Base-by-base conservation (phyloP, 2,797 vertebrate genomes). In the Amniataba percoides region DNA sequence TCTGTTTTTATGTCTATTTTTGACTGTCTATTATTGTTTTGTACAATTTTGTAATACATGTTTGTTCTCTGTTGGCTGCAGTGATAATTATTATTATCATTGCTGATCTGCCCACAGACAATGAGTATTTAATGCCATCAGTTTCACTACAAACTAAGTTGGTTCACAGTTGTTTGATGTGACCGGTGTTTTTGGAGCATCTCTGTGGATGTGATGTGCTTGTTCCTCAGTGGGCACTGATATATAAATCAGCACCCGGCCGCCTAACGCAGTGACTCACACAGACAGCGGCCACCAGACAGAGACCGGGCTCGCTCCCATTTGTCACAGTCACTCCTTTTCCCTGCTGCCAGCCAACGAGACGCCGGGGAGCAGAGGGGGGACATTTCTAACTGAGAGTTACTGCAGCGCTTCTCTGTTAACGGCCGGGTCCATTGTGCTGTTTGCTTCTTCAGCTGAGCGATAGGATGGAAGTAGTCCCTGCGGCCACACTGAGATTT, bases 251-350 rank as follows among this genome's bases (percentile, higher is more conserved):
- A 78, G 81, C 82, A 69, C 71, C 81, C 61, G 21, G 71, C 49
- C 74, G 81, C 58, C 75, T 63, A 71, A 76, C 81, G 63, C 67
- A 77, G 63, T 73, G 81, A 87, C 69, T 89, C 77, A 76, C 74
- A 78, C 70, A 87, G 69, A 68, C 74, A 64, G 69, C 80, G 61
- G 87, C 74, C 78, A 77, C 82, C 88, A 89, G 85, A 89, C 91
- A 76, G 74, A 81, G 69, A 81, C 67, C 31, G 1, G 77, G 12
- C 86, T 69, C 7, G 2, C 61, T 88, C 49, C 71, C 83, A 92
- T 93, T 89, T 75, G 60, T 94, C 89, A 88, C 48, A 27, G 86
- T 91, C 89, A 75, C 80, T 18, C 67, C 62, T 70, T 87, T 76
- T 84, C 76, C 82, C 83, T 63, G 76, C 78, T 55, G 19, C 1